Evolutionary conservation across 2,797 vertebrate genomes (phyloP).

Genomic region (Nasua narica): DNA sequence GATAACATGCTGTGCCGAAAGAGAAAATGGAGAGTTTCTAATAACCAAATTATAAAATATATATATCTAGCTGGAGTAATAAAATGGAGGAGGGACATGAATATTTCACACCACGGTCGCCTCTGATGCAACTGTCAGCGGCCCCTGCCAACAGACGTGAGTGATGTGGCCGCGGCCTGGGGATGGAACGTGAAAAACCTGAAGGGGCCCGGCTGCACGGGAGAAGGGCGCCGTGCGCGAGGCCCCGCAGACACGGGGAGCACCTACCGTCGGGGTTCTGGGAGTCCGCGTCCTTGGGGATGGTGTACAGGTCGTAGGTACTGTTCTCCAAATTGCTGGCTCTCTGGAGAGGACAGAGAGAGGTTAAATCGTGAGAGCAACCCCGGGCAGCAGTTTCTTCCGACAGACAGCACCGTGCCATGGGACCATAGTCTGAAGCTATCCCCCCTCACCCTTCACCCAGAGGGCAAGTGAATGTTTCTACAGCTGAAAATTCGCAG

Average conservation of each 20-base stretch:
- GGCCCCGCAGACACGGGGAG: not conserved
- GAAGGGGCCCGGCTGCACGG: not conserved
- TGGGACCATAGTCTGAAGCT: not conserved
- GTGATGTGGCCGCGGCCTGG: slow-evolving; percentile 57
- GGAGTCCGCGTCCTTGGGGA: slow-evolving; percentile 96
- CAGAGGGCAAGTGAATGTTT: not conserved
- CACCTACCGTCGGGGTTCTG: slow-evolving; percentile 95
- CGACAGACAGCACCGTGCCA: slow-evolving; percentile 11
- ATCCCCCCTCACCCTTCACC: not conserved
- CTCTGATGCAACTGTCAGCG: slow-evolving; percentile 64
- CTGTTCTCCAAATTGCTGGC: slow-evolving; percentile 98
- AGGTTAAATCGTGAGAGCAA: not conserved
- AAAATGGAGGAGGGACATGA: slow-evolving; percentile 77
- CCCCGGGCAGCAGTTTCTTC: not conserved
- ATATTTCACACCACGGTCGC: slow-evolving; percentile 81
- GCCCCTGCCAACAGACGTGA: slow-evolving; percentile 73
- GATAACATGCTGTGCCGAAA: slow-evolving; percentile 78
- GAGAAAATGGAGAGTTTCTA: slow-evolving; percentile 74
- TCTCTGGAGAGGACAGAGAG: slow-evolving; percentile 83
- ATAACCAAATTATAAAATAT: slow-evolving; percentile 85
- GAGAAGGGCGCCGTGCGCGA: not conserved
- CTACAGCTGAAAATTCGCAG: not conserved
- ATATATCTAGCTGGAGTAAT: slow-evolving; percentile 78
- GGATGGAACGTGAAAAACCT: slow-evolving; percentile 61
- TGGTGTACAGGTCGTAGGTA: slow-evolving; percentile 96